These are phyloP conservation scores for Mya arenaria DNA, from an alignment of 1,140 invertebrate genomes.

Conservation along the genomic window DNA sequence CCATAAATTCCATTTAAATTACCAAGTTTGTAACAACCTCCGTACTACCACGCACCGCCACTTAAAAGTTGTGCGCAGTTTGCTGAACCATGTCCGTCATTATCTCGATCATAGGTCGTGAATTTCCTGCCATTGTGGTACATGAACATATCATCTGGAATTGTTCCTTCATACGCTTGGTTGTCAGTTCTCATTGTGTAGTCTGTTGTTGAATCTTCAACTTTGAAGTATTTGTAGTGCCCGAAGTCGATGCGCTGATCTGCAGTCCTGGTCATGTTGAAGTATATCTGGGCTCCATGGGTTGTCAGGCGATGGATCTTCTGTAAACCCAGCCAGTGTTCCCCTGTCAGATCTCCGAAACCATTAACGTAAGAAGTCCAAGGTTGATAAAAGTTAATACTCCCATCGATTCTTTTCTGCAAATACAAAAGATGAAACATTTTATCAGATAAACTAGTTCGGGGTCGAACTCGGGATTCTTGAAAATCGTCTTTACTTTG, in stretches of 20 bases:
- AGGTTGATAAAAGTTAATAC: constrained; percentile 31
- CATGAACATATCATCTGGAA: constrained; percentile 9
- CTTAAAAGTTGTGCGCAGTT: constrained; percentile 11
- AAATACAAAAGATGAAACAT: too few species aligned
- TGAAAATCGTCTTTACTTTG: too few species aligned
- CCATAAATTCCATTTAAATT: too few species aligned
- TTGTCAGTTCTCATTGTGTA: constrained; percentile 29
- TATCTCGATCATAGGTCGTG: constrained; percentile 32
- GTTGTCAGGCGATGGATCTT: constrained; percentile 43
- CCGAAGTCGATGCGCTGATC: neutral
- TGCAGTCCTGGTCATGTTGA: neutral
- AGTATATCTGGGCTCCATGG: constrained; percentile 35
- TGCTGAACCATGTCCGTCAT: neutral
- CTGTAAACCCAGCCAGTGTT: constrained; percentile 45
- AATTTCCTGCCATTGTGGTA: constrained; percentile 29
- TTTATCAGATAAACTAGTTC: too few species aligned
- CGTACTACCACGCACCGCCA: too few species aligned
- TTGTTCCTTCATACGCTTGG: constrained; percentile 3
- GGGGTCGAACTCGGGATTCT: too few species aligned
- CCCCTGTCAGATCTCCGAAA: constrained; percentile 20
- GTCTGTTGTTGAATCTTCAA: neutral
- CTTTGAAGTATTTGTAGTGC: constrained; percentile 29
- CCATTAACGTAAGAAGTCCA: constrained; percentile 43
- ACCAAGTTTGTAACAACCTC: too few species aligned
- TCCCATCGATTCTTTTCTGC: constrained; percentile 30